Evolutionary conservation across 1,140 invertebrate genomes (phyloP), one percentile per base, ranked within the genome.

Genomic region (Drosophila ficusphila): DNA sequence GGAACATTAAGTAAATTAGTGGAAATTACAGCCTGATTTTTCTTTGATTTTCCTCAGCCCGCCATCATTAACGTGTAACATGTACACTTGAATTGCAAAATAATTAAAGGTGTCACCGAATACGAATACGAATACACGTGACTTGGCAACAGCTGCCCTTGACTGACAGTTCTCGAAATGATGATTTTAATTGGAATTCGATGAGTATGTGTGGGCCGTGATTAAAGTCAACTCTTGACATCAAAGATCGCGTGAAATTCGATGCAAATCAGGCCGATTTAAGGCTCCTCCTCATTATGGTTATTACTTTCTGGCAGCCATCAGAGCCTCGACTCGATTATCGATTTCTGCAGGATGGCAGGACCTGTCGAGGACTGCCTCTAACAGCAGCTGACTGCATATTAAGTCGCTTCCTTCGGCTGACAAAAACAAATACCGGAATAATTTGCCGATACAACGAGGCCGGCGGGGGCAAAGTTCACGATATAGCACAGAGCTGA

Each of bases 391-490:
- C 76, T 46, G 48, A 86, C 53, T 81, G 82, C 82, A 86, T 88
- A 88, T 86, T 88, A 69, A 79, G 81, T 79, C 48, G 49, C 60
- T 67, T 38, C 62, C 48, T 33, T 42, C 19, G 48, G 60, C 67
- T 76, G 81, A 86, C 81, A 81, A 81, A 88, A 82, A 88, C 82
- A 78, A 88, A 86, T 88, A 75, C 56, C 60, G 41, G 82, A 77
- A 86, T 86, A 86, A 86, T 88, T 86, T 88, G 52, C 77, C 77
- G 82, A 88, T 85, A 74, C 71, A 74, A 0, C 18, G 11, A 49
- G 39, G 71, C 42, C 11, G 8, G 14, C 34, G 31, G 38, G 49
- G 39, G 18, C 41, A 68, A 29, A 74, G 61, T 31, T 56, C 56
- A 62, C 36, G 18, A 47, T 27, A 14, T 36, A 58, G 75, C 51